Percentiles rank a stretch among this genome's conserved stretches.
phyloP scores from a whole-genome alignment of 2,113 vertebrate species.

The Atherinomorus stipes region DNA sequence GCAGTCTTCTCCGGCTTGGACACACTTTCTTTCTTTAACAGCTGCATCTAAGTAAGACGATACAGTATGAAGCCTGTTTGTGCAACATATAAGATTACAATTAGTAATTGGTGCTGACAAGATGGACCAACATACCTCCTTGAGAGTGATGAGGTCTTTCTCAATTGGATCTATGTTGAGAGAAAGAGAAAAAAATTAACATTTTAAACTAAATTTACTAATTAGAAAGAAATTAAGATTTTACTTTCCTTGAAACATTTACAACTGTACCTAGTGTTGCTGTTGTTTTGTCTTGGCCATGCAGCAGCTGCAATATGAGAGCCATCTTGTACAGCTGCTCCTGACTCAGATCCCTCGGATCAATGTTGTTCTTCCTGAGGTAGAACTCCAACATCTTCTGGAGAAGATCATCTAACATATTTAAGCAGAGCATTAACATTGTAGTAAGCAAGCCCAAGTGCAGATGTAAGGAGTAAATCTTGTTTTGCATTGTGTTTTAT shows the following conservation, averaged over 20 bases:
- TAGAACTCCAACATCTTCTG: constrained; percentile 84
- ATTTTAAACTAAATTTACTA: background rate
- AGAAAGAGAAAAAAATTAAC: constrained; percentile 13
- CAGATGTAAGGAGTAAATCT: background rate
- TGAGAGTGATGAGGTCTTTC: constrained; percentile 74
- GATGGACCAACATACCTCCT: constrained; percentile 68
- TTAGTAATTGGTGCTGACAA: background rate
- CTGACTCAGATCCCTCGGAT: constrained; percentile 87
- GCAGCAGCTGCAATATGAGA: constrained; percentile 86
- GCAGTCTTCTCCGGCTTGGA: constrained; percentile 60
- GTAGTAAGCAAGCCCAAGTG: background rate
- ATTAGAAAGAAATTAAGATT: background rate
- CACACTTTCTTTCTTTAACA: constrained; percentile 72
- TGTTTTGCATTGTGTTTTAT: background rate
- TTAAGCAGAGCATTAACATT: background rate
- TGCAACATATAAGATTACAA: background rate
- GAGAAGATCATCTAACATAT: constrained; percentile 73
- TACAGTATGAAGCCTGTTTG: background rate
- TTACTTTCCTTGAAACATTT: background rate
- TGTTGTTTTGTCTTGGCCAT: constrained; percentile 72
- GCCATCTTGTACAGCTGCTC: constrained; percentile 90
- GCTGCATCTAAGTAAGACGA: constrained; percentile 60
- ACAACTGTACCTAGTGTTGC: background rate
- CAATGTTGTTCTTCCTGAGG: constrained; percentile 85
- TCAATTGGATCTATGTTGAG: constrained; percentile 63